A percentile compares a stretch with the other conserved stretches of the same genome.
Conservation (phyloP, 2,797 vertebrate genomes). For the Alauda arvensis region DNA sequence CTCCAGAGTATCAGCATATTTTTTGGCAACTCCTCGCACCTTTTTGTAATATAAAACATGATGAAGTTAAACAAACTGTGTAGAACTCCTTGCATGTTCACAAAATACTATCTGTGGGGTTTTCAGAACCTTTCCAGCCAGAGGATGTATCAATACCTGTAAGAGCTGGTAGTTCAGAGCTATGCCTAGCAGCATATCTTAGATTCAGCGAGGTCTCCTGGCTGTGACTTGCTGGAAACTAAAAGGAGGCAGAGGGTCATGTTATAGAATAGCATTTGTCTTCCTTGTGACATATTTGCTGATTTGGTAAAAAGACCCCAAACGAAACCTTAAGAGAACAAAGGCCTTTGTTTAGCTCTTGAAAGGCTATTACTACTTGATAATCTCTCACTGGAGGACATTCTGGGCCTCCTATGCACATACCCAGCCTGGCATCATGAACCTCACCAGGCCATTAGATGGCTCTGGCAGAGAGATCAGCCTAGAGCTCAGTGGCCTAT, state of each 20-base stretch:
- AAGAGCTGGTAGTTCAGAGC: background rate
- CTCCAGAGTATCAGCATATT: background rate
- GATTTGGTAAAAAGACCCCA: background rate
- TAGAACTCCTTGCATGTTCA: background rate
- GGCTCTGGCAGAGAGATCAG: background rate
- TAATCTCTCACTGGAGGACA: background rate
- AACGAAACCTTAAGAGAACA: accelerated
- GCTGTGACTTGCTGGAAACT: background rate
- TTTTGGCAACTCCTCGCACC: background rate
- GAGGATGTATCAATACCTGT: background rate
- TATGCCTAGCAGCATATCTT: background rate
- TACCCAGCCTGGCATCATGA: background rate
- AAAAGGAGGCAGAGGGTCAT: background rate
- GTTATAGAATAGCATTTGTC: background rate
- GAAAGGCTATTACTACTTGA: background rate
- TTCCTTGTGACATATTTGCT: background rate
- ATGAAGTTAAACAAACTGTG: background rate
- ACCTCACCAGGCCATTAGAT: background rate
- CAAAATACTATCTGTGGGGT: background rate
- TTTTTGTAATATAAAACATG: background rate
- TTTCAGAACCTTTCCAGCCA: background rate
- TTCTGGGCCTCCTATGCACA: background rate
- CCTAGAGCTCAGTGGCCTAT: background rate
- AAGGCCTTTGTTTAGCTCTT: background rate
- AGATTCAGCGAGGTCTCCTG: background rate